phyloP scores from a whole-genome alignment of 2,888 invertebrate species.

The Criorhina ranunculi region DNA sequence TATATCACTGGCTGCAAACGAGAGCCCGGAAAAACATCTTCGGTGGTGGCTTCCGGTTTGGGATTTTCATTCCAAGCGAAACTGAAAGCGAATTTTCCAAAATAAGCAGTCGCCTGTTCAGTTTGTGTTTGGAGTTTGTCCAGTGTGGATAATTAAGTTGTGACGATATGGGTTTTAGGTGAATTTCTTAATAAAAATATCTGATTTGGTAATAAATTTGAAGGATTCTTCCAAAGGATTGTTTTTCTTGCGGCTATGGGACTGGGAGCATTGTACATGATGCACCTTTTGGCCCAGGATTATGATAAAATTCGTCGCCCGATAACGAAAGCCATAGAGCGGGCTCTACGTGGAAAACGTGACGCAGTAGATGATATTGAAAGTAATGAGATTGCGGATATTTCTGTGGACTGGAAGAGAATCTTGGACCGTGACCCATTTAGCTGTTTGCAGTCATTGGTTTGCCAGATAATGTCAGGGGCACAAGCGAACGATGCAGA shows the following conservation, averaged over 20 bases:
- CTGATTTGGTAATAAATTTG: not conserved
- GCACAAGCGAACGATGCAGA: conserved; percentile 81
- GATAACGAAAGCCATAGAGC: conserved; percentile 79
- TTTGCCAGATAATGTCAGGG: conserved; percentile 83
- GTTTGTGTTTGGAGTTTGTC: conserved; percentile 49
- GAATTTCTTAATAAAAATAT: conserved; percentile 17
- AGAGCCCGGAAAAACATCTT: conserved; percentile 53
- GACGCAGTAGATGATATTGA: conserved; percentile 47
- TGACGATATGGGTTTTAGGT: conserved; percentile 63
- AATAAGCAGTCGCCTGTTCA: conserved; percentile 27
- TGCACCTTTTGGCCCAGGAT: conserved; percentile 85
- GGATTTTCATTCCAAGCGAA: conserved; percentile 37
- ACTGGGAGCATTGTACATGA: conserved; percentile 85
- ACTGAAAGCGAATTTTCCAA: conserved; percentile 58
- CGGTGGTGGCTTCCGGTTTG: conserved; percentile 55
- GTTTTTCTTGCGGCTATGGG: conserved; percentile 84
- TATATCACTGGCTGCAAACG: conserved; percentile 44
- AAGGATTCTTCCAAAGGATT: conserved; percentile 64
- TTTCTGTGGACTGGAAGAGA: conserved; percentile 81
- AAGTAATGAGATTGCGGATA: conserved; percentile 64
- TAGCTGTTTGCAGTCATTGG: conserved; percentile 82
- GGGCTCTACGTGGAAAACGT: conserved; percentile 80
- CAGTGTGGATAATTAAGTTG: conserved; percentile 25
- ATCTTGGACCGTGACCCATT: conserved; percentile 83
- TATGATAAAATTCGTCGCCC: conserved; percentile 84